These are phyloP conservation scores for Porites australiensis DNA, from an alignment of 64 coral and sea anemone genomes.

Conservation along the genomic window DNA sequence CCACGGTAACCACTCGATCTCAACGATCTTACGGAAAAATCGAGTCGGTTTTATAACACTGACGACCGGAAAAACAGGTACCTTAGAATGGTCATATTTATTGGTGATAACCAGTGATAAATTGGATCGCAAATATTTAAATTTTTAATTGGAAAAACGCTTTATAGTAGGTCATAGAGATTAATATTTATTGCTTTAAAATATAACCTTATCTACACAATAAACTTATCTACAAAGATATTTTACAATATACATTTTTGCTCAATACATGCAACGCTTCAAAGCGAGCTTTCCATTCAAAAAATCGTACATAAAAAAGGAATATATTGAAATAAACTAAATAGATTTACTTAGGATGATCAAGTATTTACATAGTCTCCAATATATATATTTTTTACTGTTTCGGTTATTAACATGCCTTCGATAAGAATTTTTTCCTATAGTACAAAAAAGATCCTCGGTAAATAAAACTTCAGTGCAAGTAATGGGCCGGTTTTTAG, in stretches of 20 bases:
- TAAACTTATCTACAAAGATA: constrained; percentile 22
- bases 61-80: no score
- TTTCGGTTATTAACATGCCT: neutral
- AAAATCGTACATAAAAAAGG: constrained; percentile 24
- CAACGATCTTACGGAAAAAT: no score
- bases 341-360: neutral
- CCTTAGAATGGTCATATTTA: no score
- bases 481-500: no score
- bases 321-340: neutral
- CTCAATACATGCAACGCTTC: neutral
- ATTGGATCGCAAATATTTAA: no score
- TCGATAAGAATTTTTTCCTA: neutral
- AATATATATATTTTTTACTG: neutral
- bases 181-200: neutral
- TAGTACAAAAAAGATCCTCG: no score
- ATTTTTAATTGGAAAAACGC: neutral
- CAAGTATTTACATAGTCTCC: constrained; percentile 1
- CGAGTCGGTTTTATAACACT: no score
- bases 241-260: constrained; percentile 40
- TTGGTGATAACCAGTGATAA: no score
- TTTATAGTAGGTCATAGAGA: neutral
- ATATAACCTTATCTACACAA: constrained; percentile 20
- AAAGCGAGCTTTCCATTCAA: constrained; percentile 5
- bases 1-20: no score
- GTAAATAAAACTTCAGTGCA: no score